Conservation (phyloP, 2,113 vertebrate genomes). For the Channa argus region DNA sequence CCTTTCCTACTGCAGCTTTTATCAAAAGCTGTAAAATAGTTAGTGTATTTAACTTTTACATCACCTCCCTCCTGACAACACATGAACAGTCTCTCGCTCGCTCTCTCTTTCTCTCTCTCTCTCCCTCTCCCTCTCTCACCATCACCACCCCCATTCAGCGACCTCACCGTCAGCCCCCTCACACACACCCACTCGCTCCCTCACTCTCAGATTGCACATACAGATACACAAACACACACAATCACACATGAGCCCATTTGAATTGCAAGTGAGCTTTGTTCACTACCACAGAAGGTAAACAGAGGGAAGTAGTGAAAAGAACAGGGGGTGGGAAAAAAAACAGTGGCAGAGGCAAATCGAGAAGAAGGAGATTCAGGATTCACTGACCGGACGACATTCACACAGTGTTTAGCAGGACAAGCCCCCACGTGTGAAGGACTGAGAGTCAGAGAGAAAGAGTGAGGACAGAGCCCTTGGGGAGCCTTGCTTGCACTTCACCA, state of each 20-base stretch:
- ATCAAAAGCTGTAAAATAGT: constrained; percentile 52
- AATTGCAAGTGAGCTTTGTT: constrained; percentile 71
- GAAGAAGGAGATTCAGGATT: constrained; percentile 7
- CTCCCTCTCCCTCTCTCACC: constrained; percentile 38
- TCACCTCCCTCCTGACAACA: constrained; percentile 50
- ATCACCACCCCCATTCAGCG: constrained; percentile 65
- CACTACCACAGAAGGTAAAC: constrained; percentile 64
- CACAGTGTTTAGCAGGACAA: constrained; percentile 57
- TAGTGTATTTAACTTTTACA: constrained; percentile 70
- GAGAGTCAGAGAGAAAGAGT: constrained; percentile 34
- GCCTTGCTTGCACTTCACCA: constrained; percentile 16
- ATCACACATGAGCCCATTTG: constrained; percentile 71
- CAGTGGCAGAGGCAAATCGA: constrained; percentile 8
- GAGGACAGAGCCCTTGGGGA: constrained; percentile 23
- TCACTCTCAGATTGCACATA: constrained; percentile 70
- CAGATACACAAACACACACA: constrained; percentile 63
- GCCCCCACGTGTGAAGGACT: constrained; percentile 66
- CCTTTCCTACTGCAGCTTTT: constrained; percentile 56
- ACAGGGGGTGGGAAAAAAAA: constrained; percentile 2
- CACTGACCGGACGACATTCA: constrained; percentile 66
- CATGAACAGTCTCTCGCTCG: background rate
- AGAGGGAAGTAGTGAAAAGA: constrained; percentile 50
- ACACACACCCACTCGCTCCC: constrained; percentile 67
- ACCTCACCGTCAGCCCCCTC: constrained; percentile 73
- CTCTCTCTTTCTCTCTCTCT: constrained; percentile 4